Conservation (phyloP, 2,113 vertebrate genomes). For the Tupaia tana region DNA sequence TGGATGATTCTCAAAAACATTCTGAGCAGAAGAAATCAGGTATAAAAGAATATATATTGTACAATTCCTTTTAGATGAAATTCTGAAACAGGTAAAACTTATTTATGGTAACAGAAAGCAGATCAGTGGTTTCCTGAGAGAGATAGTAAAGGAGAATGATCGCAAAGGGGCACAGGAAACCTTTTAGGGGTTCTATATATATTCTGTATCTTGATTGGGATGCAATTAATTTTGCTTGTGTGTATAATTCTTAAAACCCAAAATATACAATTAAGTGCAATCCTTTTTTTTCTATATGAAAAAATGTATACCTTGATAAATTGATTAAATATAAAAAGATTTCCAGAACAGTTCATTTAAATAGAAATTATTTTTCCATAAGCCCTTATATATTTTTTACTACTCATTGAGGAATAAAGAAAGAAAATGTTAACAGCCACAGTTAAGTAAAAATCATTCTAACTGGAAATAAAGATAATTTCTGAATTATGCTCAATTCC, state of each 20-base stretch:
- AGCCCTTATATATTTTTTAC: background rate
- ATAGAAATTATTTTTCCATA: background rate
- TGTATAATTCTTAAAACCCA: background rate
- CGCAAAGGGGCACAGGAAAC: background rate
- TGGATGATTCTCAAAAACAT: background rate
- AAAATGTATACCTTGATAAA: background rate
- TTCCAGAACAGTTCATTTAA: background rate
- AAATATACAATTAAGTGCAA: background rate
- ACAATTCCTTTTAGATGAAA: background rate
- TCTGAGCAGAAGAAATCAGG: background rate
- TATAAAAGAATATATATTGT: background rate
- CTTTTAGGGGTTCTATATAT: background rate
- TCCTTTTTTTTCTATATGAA: background rate
- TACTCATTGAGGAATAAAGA: background rate
- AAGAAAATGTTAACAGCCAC: background rate
- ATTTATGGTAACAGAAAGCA: background rate
- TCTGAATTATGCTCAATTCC: slow-evolving; percentile 16
- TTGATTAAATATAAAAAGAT: background rate
- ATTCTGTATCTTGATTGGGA: background rate
- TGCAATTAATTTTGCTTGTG: background rate
- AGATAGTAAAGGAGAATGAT: background rate
- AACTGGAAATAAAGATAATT: slow-evolving; percentile 27
- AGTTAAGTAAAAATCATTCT: slow-evolving; percentile 2
- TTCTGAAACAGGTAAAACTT: slow-evolving; percentile 1
- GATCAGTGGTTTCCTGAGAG: background rate